Base-by-base conservation (phyloP, 2,113 vertebrate genomes). In the Panthera tigris region DNA sequence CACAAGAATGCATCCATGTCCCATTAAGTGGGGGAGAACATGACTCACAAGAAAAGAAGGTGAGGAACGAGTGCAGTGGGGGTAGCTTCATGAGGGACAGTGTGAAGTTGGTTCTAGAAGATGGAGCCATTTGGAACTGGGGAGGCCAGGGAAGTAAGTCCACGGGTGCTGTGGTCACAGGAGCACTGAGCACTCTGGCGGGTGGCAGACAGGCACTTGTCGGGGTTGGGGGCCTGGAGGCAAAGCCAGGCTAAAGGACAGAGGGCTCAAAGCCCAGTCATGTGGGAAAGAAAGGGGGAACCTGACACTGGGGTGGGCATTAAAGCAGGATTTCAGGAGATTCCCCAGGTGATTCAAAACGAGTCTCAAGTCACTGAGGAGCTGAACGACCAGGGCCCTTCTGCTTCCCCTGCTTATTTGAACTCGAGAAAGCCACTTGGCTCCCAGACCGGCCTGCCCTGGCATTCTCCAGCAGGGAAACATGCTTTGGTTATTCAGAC, bases 401-500 rank as follows among this genome's bases (percentile, higher is more conserved):
- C 8, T 2, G 36, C 55, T 36, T 15, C 63, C 41, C 61, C 16
- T 0, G 25, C 66, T 41, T 78, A 65, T 29, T 29, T 88, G 45
- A n/a, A 29, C 48, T 66, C 27, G 50, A 97, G 78, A 55, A 94
- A 96, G 74, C 52, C 73, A 29, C 78, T 65, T 86, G 91, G 93
- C 63, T 96, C 85, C 63, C 48, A 15, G 39, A 19, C 33, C 7
- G 0, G 9, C 78, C 76, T 80, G 68, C 39, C 45, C 61, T 78
- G 95, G 93, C 83, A 31, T 36, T 78, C 71, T 65, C 48, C 57
- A 7, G 33, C 63, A 39, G 71, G 61, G 52, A 74, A 80, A 93
- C 89, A 96, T 57, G 71, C 83, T 96, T 90, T 87, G 92, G 74
- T 97, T 92, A 97, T 88, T 97, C 96, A 97, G 92, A 97, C 10